Evolutionary conservation across 2,888 invertebrate genomes (phyloP).

Genomic region (Rotaria macrura): DNA sequence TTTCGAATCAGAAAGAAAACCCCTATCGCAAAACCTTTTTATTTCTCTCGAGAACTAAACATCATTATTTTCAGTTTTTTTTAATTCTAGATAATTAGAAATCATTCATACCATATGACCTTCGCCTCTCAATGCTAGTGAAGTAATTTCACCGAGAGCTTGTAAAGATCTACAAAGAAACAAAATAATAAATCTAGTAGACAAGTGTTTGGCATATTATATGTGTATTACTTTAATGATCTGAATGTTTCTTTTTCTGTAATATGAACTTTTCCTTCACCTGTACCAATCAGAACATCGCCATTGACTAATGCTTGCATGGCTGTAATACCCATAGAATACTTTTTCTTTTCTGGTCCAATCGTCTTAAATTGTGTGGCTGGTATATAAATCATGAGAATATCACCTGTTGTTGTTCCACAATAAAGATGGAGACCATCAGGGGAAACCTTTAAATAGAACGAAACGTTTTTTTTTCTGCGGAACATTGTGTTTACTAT

Average conservation of each 20-base stretch:
- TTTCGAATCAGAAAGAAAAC: too few species aligned
- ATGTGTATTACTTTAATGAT: constrained; percentile 30
- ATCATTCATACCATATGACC: constrained; percentile 46
- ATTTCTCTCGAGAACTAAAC: too few species aligned
- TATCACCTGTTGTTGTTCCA: constrained; percentile 72
- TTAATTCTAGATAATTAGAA: neutral
- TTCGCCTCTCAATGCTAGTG: constrained; percentile 54
- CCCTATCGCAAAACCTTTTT: too few species aligned
- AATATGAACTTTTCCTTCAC: constrained; percentile 63
- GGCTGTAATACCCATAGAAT: constrained; percentile 47
- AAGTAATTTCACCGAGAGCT: constrained; percentile 60
- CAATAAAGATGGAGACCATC: constrained; percentile 68
- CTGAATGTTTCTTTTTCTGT: constrained; percentile 33
- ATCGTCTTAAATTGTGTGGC: constrained; percentile 42
- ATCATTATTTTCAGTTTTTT: too few species aligned
- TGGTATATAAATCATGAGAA: constrained; percentile 51
- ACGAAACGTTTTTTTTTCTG: neutral
- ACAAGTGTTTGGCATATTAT: neutral
- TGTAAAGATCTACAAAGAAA: constrained; percentile 32
- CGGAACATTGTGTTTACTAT: too few species aligned
- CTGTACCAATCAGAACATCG: constrained; percentile 63
- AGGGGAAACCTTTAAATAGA: constrained; percentile 53
- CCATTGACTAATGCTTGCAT: constrained; percentile 43
- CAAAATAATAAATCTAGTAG: neutral
- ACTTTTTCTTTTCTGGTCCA: constrained; percentile 42